A percentile compares a stretch with the other conserved stretches of the same genome.
Evolutionary conservation across 2,888 invertebrate genomes (phyloP).

Genomic region (Caenorhabditis becei): DNA sequence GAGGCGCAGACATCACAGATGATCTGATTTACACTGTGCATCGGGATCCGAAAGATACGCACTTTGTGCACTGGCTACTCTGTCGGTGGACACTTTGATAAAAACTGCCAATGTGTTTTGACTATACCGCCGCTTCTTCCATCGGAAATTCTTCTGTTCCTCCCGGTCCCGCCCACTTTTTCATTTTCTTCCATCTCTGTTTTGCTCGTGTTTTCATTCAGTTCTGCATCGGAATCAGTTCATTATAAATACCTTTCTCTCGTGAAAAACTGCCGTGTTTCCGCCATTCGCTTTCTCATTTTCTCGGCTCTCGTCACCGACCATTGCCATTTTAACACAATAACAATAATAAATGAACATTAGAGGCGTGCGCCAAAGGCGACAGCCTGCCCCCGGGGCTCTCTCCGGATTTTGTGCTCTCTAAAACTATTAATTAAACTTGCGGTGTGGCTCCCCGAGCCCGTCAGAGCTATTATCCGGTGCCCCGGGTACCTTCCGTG

Average conservation of each 20-base stretch:
- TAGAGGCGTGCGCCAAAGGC: slow-evolving; percentile 20
- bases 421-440: slow-evolving; percentile 41
- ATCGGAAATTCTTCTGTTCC: slow-evolving; percentile 33
- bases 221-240: slow-evolving; percentile 40
- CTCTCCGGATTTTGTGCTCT: slow-evolving; percentile 15
- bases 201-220: slow-evolving; percentile 24
- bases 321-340: slow-evolving; percentile 40
- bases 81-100: slow-evolving; percentile 39
- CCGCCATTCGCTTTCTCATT: slow-evolving; percentile 20
- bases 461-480: slow-evolving; percentile 33
- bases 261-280: slow-evolving; percentile 21
- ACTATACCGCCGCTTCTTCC: slow-evolving; percentile 20
- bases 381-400: background rate
- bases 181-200: background rate
- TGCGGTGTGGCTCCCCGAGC: slow-evolving; percentile 8
- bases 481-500: slow-evolving; percentile 37
- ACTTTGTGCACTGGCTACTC: slow-evolving; percentile 54
- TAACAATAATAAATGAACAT: slow-evolving; percentile 56
- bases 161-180: slow-evolving; percentile 10
- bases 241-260: slow-evolving; percentile 19
- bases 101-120: slow-evolving; percentile 37
- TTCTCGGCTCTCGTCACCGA: background rate
- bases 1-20: slow-evolving; percentile 16
- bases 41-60: slow-evolving; percentile 16
- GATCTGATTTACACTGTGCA: slow-evolving; percentile 40